phyloP scores from a whole-genome alignment of 2,113 vertebrate genomes.

The Nothobranchius furzeri region DNA sequence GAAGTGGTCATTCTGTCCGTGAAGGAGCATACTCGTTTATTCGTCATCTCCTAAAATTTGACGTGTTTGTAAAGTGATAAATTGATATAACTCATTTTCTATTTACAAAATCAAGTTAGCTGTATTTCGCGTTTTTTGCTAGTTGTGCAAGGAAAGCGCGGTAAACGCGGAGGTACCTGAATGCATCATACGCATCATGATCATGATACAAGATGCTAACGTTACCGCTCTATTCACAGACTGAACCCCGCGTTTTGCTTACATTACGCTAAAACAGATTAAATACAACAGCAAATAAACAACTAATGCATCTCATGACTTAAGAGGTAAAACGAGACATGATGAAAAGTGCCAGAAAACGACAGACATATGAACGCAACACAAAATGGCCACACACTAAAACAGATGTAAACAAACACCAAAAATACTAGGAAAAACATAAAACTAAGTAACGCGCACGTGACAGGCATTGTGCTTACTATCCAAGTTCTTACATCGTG shows the following conservation, averaged over 20 bases:
- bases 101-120: no score
- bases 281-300: background rate
- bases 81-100: no score
- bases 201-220: no score
- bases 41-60: no score
- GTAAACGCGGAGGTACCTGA: background rate
- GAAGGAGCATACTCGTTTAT: no score
- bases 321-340: background rate
- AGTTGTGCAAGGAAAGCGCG: background rate
- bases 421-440: background rate
- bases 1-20: no score
- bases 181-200: background rate
- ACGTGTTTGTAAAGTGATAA: no score
- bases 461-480: no score
- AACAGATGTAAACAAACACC: background rate
- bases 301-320: background rate
- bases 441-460: background rate
- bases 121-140: background rate
- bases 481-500: no score
- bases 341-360: background rate
- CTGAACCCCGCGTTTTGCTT: no score
- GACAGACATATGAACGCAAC: background rate
- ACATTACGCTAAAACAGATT: background rate
- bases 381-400: background rate
- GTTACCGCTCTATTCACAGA: no score